Percentiles rank a stretch among this genome's conserved stretches.
phyloP scores from a whole-genome alignment of 2,797 vertebrate species.

The Acanthurus tractus region DNA sequence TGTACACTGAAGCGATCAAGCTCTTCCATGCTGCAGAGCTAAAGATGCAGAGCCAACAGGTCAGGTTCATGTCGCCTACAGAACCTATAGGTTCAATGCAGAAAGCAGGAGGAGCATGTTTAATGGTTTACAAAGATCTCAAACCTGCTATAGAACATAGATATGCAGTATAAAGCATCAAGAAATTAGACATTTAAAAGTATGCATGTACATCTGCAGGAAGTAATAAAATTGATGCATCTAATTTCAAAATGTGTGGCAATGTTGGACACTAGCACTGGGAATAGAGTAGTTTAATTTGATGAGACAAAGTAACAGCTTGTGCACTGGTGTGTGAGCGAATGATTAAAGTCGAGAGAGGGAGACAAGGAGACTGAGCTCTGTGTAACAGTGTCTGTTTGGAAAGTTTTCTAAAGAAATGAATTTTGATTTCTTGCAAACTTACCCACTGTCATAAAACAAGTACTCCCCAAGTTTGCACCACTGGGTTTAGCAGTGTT shows the following conservation, averaged over 20 bases:
- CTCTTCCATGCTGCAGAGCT: conserved; percentile 53
- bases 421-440: background rate
- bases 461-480: conserved; percentile 8
- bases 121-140: conserved; percentile 14
- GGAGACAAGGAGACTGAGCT: background rate
- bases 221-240: background rate
- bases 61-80: conserved; percentile 49
- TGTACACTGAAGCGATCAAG: conserved; percentile 47
- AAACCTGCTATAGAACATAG: background rate
- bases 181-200: background rate
- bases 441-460: background rate
- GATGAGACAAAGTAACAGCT: conserved; percentile 11
- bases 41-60: conserved; percentile 61
- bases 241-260: no score
- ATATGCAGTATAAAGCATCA: conserved; percentile 1
- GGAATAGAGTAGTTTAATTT: conserved; percentile 20
- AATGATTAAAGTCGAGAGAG: background rate
- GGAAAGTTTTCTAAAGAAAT: conserved; percentile 1
- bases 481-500: background rate
- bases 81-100: conserved; percentile 23
- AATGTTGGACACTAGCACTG: conserved; percentile 2
- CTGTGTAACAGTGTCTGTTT: background rate
- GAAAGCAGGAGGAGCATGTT: conserved; percentile 18
- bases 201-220: background rate
- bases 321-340: background rate